Evolutionary conservation across 53 echinoderm and acorn worm genomes (phyloP).

Genomic region (Paracentrotus lividus): DNA sequence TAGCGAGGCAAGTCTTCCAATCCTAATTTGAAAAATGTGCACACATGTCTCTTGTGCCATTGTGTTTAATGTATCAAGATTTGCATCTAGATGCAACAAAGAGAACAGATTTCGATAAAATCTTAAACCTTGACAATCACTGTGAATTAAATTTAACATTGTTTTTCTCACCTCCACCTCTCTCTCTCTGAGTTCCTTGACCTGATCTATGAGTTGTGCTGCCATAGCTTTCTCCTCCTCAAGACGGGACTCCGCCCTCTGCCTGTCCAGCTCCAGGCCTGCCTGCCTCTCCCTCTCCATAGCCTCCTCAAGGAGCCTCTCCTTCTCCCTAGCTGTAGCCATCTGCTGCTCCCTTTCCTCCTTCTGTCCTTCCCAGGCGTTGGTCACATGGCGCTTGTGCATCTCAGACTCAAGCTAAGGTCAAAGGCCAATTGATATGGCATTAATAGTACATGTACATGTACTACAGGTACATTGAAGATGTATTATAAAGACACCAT

Average conservation of each 20-base stretch:
- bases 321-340: slow-evolving; percentile 77
- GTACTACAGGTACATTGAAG: no score
- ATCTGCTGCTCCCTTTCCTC: slow-evolving; percentile 79
- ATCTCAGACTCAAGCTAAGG: slow-evolving; percentile 88
- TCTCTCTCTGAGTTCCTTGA: slow-evolving; percentile 85
- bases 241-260: slow-evolving; percentile 81
- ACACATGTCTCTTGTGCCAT: no score
- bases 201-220: slow-evolving; percentile 84
- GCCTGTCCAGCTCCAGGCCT: slow-evolving; percentile 85
- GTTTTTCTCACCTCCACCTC: slow-evolving; percentile 90
- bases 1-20: no score
- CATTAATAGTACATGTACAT: no score
- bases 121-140: no score
- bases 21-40: no score
- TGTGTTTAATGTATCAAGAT: no score
- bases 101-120: no score
- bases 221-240: slow-evolving; percentile 87
- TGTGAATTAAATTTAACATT: no score
- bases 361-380: slow-evolving; percentile 86
- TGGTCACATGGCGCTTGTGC: slow-evolving; percentile 92
- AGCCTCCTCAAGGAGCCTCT: slow-evolving; percentile 73
- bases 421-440: neutral
- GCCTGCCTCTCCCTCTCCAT: slow-evolving; percentile 91
- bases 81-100: no score
- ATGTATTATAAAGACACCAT: no score